Conservation (phyloP, 1,140 invertebrate species). For the Apis florea region DNA sequence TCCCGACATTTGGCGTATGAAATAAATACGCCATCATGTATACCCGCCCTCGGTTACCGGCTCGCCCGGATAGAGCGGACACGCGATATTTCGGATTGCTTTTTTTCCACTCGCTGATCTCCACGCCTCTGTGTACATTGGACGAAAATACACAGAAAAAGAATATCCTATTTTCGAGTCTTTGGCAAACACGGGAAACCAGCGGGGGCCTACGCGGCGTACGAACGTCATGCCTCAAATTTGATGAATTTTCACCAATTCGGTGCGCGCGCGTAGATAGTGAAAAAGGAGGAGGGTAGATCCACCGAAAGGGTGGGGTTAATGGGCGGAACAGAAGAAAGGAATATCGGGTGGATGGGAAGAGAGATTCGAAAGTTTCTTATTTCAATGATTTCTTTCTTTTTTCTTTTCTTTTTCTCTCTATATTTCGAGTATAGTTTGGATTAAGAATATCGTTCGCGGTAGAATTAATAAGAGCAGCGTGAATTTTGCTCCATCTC, state of each 20-base stretch:
- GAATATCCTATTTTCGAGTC: conserved; percentile 58
- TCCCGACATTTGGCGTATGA: conserved; percentile 61
- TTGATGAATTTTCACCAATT: conserved; percentile 52
- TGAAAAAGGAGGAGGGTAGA: not conserved
- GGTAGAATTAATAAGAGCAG: too few relatives aligned
- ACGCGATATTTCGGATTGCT: conserved; percentile 54
- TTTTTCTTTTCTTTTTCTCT: too few relatives aligned
- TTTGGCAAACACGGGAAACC: conserved; percentile 44
- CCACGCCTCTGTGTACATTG: conserved; percentile 49
- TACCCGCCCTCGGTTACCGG: conserved; percentile 37
- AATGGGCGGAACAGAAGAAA: not conserved
- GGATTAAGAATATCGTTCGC: too few relatives aligned
- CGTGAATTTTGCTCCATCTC: too few relatives aligned
- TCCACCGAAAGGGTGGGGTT: not conserved
- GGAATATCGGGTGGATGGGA: not conserved
- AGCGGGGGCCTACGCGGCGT: not conserved
- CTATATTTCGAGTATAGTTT: too few relatives aligned
- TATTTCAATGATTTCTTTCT: too few relatives aligned
- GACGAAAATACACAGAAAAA: conserved; percentile 57
- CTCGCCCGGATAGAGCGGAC: conserved; percentile 44
- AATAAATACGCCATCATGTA: conserved; percentile 64
- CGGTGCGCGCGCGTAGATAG: too few relatives aligned
- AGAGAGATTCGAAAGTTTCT: too few relatives aligned
- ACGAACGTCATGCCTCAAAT: conserved; percentile 44
- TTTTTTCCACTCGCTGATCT: conserved; percentile 62